Percentiles rank a stretch among this genome's conserved stretches.
phyloP scores from a whole-genome alignment of 64 coral and sea anemone genomes.

The Montipora foliosa region DNA sequence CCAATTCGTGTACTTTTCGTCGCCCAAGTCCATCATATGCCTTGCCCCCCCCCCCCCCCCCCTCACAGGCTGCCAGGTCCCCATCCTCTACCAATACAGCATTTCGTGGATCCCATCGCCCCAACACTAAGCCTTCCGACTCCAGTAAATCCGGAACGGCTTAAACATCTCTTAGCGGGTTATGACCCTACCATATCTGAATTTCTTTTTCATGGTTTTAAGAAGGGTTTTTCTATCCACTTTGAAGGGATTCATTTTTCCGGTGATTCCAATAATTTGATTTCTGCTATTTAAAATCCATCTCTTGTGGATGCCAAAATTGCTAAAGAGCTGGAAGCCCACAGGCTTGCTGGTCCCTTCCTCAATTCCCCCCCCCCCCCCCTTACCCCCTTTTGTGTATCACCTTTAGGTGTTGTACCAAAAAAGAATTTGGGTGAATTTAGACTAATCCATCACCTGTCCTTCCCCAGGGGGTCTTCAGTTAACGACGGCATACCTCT shows the following conservation, averaged over 20 bases:
- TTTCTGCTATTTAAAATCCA: too few species aligned
- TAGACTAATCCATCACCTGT: too few species aligned
- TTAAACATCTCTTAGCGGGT: not conserved
- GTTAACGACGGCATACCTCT: constrained; percentile 54
- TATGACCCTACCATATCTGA: too few species aligned
- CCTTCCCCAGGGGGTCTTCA: not conserved
- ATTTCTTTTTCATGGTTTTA: too few species aligned
- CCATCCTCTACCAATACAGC: constrained; percentile 8
- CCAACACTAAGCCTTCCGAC: not conserved
- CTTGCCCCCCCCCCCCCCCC: not conserved
- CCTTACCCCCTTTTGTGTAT: too few species aligned
- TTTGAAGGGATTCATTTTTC: constrained; percentile 11
- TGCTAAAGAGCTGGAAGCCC: too few species aligned
- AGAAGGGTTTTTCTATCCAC: not conserved
- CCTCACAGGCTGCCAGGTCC: not conserved
- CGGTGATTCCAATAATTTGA: constrained; percentile 10
- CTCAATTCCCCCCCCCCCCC: too few species aligned
- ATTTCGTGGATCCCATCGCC: not conserved
- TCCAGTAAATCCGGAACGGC: constrained; percentile 20
- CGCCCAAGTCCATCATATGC: not conserved
- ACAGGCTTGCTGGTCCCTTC: too few species aligned
- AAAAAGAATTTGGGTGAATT: too few species aligned
- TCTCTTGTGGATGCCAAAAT: too few species aligned
- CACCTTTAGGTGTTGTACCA: too few species aligned
- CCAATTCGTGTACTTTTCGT: constrained; percentile 57